Base-by-base conservation (phyloP, 1,140 invertebrate genomes). In the Bombus vancouverensis region DNA sequence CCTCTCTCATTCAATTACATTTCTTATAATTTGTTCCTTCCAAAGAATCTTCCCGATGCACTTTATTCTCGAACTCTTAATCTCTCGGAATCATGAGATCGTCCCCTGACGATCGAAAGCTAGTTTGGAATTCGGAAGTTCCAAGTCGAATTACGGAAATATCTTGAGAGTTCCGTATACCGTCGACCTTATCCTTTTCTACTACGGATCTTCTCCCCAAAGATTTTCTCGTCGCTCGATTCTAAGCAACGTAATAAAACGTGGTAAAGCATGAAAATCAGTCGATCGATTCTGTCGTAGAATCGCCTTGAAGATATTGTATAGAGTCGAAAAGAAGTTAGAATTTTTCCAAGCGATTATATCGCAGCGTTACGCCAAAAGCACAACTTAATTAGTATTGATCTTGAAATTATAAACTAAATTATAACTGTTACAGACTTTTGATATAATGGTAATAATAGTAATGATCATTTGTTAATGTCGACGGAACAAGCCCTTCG, bases 91-190 rank as follows among this genome's bases (percentile, higher is more conserved):
- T 71, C 68, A 28, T 71, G 68, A 71, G 37, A 71, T 71, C 68
- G 68, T 71, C 68, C 68, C 68, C 68, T 39, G 68, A 71, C 68
- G 68, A 71, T 71, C 68, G 37, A 28, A 71, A 71, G 68, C 68
- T 71, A 71, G 68, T 71, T 71, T 71, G 68, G 12, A 71, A 71
- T 71, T 71, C 68, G 68, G 22, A 71, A 71, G 68, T 71, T 71
- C 37, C 68, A 39, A 71, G 68, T 71, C 68, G 68, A 71, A 71
- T 71, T 71, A 71, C 68, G 68, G 68, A 71, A 71, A 71, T 71
- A 71, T 71, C 68, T 71, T 2, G 68, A 71, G 37, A 71, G 37
- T 71, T 71, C 68, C 34, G 68, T 71, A 71, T 39, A 71, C 37
- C 37, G 10, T 37, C 68, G 37, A 28, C 37, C 39, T 28, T 71